Evolutionary conservation across 2,113 vertebrate species (phyloP).

Genomic region (Phocoena phocoena): DNA sequence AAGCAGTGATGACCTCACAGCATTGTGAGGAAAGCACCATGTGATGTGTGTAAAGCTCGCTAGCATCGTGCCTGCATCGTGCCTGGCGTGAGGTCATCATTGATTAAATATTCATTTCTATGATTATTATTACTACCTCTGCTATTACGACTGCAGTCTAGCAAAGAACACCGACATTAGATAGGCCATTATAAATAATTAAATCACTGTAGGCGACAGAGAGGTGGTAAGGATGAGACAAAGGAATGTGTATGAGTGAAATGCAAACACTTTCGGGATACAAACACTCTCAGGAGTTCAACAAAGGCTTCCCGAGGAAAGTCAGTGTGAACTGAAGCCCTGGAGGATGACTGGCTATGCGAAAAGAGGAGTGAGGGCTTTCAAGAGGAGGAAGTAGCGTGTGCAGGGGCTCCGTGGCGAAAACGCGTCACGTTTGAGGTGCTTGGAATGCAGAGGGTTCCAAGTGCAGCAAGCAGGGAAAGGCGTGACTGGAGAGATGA

Average conservation of each 20-base stretch:
- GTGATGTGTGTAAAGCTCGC: neutral
- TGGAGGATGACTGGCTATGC: neutral
- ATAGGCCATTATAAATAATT: neutral
- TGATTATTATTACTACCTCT: neutral
- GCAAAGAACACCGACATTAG: neutral
- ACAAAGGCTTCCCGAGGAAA: neutral
- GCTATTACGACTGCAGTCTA: neutral
- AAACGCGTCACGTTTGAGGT: accelerated
- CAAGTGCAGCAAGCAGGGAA: neutral
- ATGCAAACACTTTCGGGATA: neutral
- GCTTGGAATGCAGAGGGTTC: neutral
- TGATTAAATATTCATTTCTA: neutral
- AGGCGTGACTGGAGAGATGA: neutral
- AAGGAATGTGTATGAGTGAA: neutral
- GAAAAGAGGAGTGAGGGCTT: neutral
- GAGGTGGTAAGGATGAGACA: neutral
- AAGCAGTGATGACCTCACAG: neutral
- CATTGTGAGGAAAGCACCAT: neutral
- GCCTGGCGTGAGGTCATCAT: neutral
- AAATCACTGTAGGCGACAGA: neutral
- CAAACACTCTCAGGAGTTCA: neutral
- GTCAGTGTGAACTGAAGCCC: neutral
- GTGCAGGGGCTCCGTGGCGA: neutral
- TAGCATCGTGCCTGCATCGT: neutral
- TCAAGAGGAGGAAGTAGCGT: neutral